These are phyloP conservation scores for Lepus americanus DNA, from an alignment of 2,113 vertebrate species.

Conservation along the genomic window DNA sequence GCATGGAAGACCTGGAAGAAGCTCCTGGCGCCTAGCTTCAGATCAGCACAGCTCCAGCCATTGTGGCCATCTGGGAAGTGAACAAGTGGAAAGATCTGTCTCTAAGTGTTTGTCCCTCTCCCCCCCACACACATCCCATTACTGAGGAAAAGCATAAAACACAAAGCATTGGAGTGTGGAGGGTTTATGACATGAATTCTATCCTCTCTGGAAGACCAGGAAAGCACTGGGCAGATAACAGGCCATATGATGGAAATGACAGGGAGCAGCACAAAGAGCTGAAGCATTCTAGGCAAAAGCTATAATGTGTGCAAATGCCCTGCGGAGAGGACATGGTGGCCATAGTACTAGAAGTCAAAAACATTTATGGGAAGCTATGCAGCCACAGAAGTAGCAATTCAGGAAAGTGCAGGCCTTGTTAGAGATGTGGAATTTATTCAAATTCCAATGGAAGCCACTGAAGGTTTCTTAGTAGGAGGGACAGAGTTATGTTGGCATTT, in stretches of 20 bases:
- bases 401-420: background rate
- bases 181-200: background rate
- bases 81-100: background rate
- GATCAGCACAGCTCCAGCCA: too few species aligned
- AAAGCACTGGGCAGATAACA: background rate
- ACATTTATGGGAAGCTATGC: background rate
- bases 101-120: background rate
- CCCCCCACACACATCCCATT: background rate
- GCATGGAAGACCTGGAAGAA: too few species aligned
- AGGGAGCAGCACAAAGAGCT: background rate
- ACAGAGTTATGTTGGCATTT: background rate
- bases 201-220: background rate
- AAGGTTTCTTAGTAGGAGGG: background rate
- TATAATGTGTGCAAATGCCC: background rate
- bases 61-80: too few species aligned
- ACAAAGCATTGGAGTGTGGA: background rate
- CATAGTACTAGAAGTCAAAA: background rate
- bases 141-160: background rate
- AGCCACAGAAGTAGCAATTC: background rate
- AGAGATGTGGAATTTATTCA: background rate
- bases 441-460: background rate
- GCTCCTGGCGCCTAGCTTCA: too few species aligned
- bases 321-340: background rate
- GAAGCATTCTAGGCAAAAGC: background rate
- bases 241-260: background rate